A percentile compares a stretch with the other conserved stretches of the same genome.
These are phyloP conservation scores for Oryctolagus cuniculus DNA, from an alignment of 2,113 vertebrate genomes.

Conservation along the genomic window DNA sequence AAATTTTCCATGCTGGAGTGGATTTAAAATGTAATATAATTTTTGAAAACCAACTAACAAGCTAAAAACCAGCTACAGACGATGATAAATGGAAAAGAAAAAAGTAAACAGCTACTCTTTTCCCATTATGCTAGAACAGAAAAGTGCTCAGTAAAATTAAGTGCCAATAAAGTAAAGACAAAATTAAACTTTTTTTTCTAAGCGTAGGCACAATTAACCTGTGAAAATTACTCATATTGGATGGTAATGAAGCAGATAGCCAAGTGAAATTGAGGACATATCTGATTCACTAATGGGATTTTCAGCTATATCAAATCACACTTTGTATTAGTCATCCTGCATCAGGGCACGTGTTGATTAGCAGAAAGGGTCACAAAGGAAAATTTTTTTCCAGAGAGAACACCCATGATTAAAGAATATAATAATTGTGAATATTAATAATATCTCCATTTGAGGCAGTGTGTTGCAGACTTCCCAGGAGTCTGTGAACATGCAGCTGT, in stretches of 20 bases:
- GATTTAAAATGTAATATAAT: neutral
- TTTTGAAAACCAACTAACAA: slow-evolving; percentile 51
- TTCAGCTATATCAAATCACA: slow-evolving; percentile 71
- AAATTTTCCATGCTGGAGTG: neutral
- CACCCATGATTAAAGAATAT: neutral
- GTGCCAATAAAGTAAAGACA: slow-evolving; percentile 51
- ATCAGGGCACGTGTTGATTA: slow-evolving; percentile 47
- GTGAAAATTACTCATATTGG: slow-evolving; percentile 61
- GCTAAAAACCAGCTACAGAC: slow-evolving; percentile 26
- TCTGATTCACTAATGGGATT: slow-evolving; percentile 73
- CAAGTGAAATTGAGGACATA: slow-evolving; percentile 71
- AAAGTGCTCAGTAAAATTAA: slow-evolving; percentile 68
- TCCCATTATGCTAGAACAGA: slow-evolving; percentile 33
- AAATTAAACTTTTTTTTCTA: slow-evolving; percentile 66
- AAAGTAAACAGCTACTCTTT: neutral
- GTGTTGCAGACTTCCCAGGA: neutral
- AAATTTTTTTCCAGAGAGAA: slow-evolving; percentile 23
- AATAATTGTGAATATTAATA: neutral
- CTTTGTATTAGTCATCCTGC: slow-evolving; percentile 31
- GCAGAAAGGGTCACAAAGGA: neutral
- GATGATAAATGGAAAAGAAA: slow-evolving; percentile 27
- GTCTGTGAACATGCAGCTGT: neutral
- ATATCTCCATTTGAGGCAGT: neutral
- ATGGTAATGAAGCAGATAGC: slow-evolving; percentile 76
- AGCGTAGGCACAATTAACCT: slow-evolving; percentile 69